These are phyloP conservation scores for Melanotaenia boesemani DNA, from an alignment of 2,797 vertebrate genomes.

Conservation along the genomic window DNA sequence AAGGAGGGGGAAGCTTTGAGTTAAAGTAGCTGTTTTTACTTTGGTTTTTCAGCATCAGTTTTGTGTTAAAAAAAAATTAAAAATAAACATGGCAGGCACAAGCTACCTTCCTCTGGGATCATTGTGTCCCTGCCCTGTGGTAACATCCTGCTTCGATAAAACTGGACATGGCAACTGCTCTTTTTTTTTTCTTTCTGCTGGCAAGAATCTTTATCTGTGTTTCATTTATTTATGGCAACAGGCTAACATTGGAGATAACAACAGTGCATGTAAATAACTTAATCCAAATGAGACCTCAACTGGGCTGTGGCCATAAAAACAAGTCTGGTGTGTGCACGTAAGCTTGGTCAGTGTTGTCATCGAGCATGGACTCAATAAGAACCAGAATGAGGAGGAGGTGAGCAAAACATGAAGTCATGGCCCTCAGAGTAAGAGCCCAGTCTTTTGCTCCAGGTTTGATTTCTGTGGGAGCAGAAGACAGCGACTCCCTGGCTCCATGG, in stretches of 20 bases:
- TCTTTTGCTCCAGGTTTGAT: constrained; percentile 53
- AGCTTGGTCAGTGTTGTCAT: constrained; percentile 46
- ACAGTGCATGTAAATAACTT: constrained; percentile 46
- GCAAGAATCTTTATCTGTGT: constrained; percentile 25
- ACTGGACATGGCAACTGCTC: constrained; percentile 26
- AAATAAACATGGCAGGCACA: constrained; percentile 1
- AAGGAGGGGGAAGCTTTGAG: background rate
- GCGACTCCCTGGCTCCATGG: constrained; percentile 72
- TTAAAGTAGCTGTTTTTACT: background rate
- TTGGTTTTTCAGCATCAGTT: constrained; percentile 2
- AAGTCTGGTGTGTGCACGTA: constrained; percentile 13
- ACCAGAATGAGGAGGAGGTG: constrained; percentile 52
- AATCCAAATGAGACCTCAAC: constrained; percentile 28
- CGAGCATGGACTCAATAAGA: constrained; percentile 52
- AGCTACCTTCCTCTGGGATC: constrained; percentile 1
- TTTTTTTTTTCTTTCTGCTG: constrained; percentile 8
- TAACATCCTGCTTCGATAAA: constrained; percentile 25
- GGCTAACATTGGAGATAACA: constrained; percentile 27
- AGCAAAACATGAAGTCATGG: constrained; percentile 70
- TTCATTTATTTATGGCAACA: constrained; percentile 51
- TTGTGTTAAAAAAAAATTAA: constrained; percentile 1
- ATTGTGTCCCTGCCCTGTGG: constrained; percentile 14
- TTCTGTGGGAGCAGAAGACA: constrained; percentile 69
- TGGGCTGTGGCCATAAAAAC: constrained; percentile 34
- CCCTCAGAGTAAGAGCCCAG: constrained; percentile 66